Evolutionary conservation across 2,888 invertebrate species (phyloP).

Genomic region (Arge pagana): DNA sequence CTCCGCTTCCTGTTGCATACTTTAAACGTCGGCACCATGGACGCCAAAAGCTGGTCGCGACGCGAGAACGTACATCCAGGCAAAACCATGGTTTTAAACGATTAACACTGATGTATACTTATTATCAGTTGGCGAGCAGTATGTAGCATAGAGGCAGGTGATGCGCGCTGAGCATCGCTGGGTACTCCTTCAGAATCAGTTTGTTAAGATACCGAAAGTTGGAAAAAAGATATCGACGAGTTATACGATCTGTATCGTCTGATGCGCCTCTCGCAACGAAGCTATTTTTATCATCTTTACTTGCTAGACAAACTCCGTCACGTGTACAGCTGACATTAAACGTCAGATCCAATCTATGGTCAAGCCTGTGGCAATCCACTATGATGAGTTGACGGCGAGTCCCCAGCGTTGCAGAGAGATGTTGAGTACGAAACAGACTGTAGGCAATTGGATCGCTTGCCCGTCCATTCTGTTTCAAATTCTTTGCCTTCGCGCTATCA

Average conservation of each 20-base stretch:
- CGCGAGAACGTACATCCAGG: conserved; percentile 44
- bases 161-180: no score
- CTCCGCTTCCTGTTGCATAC: conserved; percentile 90
- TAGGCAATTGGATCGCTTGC: conserved; percentile 9
- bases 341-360: no score
- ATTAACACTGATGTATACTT: conserved; percentile 52
- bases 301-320: no score
- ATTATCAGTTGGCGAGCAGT: conserved; percentile 51
- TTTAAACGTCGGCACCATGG: conserved; percentile 67
- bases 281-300: no score
- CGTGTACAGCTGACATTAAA: no score
- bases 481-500: conserved; percentile 40
- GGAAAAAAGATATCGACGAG: no score
- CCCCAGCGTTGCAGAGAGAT: neutral
- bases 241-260: no score
- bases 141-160: conserved; percentile 26
- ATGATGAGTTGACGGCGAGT: no score
- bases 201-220: no score
- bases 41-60: conserved; percentile 40
- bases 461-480: conserved; percentile 6
- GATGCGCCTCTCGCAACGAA: no score
- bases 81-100: conserved; percentile 48
- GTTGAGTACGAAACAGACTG: conserved; percentile 2
- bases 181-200: no score
- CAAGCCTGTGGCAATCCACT: no score